Base-by-base conservation (phyloP, 2,888 invertebrate genomes). In the Sipha maydis region DNA sequence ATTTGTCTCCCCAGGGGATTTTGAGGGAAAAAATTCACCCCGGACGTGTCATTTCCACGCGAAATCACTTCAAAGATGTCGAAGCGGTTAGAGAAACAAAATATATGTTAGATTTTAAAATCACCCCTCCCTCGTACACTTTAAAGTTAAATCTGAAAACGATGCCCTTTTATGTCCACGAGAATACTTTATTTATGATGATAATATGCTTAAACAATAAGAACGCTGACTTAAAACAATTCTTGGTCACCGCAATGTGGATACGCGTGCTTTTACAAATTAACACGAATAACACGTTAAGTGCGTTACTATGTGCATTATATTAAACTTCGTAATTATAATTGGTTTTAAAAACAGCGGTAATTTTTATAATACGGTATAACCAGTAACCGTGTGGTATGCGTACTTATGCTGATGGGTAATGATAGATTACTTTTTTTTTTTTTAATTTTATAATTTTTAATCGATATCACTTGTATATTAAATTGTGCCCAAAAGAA, bases 21-120 rank as follows among this genome's bases (percentile, higher is more conserved):
- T 88, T 3, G 34, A 80, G 86, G 86, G 80, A 80, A 80, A 88
- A 88, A 85, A 85, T 79, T 80, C 86, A 88, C 86, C 86, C 86
- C 80, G 86, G 71, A 88, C 80, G 73, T 88, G 86, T 88, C 86
- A 80, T 80, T 88, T 80, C 86, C 86, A 88, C 79, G 73, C 80
- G 61, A 80, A 88, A 88, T 88, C 80, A 88, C 86, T 88, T 88
- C 73, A 80, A 88, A 88, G 85, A 85, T 85, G 85, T 85, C 67
- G 85, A 67, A 76, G 85, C 67, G 77, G 85, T 85, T 77, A 77
- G 67, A 31, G 67, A 85, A 77, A 85, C 77, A 67, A 77, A 77
- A 85, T 85, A 85, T 85, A 85, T 77, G 77, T 85, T 69, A 31
- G 76, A 67, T 77, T 85, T 84, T 84, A 67, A 85, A 85, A 48